Base-by-base conservation (phyloP, 2,113 vertebrate genomes). In the Pycnonotus jocosus region DNA sequence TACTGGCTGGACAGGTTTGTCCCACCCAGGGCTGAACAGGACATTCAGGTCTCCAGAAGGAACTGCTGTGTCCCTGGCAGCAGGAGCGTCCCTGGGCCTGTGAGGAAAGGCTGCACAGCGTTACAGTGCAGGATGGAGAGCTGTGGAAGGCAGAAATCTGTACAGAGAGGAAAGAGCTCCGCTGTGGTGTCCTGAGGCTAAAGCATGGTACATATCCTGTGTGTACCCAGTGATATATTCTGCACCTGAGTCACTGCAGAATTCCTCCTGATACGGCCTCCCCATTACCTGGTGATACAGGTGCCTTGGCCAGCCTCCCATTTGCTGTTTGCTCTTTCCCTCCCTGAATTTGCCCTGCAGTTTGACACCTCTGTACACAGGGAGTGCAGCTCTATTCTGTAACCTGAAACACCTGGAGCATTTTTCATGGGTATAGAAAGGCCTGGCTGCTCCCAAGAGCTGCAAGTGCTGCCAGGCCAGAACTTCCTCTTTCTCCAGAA, bases 1-100 rank as follows among this genome's bases (percentile, higher is more conserved):
- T 54, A 56, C 92, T 90, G 83, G 95, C 82, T 54, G 54, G 54
- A 77, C 97, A 91, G 93, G 93, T 95, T 97, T 81, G 88, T 80
- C 90, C 77, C 58, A 35, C 28, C 80, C 69, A 21, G 42, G 45
- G 60, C 72, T n/a, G 53, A 92, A 62, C 64, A 66, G 82, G 80
- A 68, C 88, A 27, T 57, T 56, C 50, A 64, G 80, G 33, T 44
- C 44, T 10, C 19, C 3, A 6, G 74, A 25, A 84, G 90, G 56
- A 74, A 35, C 11, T 18, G 8, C 15, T 0, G 2, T 14, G 37
- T 25, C 9, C 23, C 16, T 42, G 76, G 81, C 68, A 94, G 66
- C 61, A 53, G 47, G 12, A 40, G 64, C 0, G 1, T 19, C 24
- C 18, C 84, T 42, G 64, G 47, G 64, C 40, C 73, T 35, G 30